Base-by-base conservation (phyloP, 2,888 invertebrate genomes). In the Operophtera brumata region DNA sequence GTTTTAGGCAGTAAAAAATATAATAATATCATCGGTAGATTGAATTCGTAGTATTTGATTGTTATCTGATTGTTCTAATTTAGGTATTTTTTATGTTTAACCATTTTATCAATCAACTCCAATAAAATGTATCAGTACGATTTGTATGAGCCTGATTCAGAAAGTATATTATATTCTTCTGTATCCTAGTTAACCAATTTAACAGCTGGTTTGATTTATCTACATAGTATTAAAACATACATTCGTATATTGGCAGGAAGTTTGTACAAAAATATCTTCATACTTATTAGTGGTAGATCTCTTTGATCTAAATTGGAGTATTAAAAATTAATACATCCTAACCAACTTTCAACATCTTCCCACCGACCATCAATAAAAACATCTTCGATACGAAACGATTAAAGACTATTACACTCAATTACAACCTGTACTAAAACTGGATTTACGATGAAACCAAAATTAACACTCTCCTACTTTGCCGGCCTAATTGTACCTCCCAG, bases 371-470 rank as follows among this genome's bases (percentile, higher is more conserved):
- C 67, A 70, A 78, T 78, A 77, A 75, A 71, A 78, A 70, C 66
- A 70, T 71, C 66, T 66, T 65, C 67, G 57, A 75, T 73, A 64
- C 72, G 50, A 75, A 75, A 62, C 73, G 74, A 79, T 84, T 80
- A 77, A 68, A 68, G 64, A 62, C 77, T 73, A 84, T 83, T 84
- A 81, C 79, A 54, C 65, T 68, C 80, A 82, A 84, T 81, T 81
- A 80, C 75, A 75, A 53, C 58, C 60, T 75, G 57, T 70, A 80
- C 78, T 81, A 76, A 82, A 84, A 81, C 68, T 74, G 76, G 71
- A 83, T 86, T 84, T 84, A 84, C 73, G 80, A 80, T 69, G 72
- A 77, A 80, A 84, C 77, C 78, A 67, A 85, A 86, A 87, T 86
- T 84, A 86, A 86, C 79, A 82, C 81, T 74, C 70, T 66, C 73